Evolutionary conservation across 2,888 invertebrate genomes (phyloP), one percentile per base, ranked within the genome.

Genomic region (Pseudococcus jackbeardsleyi): DNA sequence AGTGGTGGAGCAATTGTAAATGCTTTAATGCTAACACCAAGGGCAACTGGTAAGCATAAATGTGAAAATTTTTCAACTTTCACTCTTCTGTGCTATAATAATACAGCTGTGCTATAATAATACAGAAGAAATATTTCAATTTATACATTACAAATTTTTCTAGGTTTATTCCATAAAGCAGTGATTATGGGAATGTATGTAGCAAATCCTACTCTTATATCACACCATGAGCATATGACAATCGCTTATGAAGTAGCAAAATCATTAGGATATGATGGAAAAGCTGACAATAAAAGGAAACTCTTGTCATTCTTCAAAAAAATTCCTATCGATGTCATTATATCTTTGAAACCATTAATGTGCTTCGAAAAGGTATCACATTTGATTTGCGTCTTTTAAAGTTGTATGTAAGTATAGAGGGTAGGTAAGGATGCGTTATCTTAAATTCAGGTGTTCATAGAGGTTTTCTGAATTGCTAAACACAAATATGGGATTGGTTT

Each of bases 91-190:
- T 9, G 42, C 64, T 22, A 9, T 8, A 64, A n/a, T n/a, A n/a
- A n/a, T n/a, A n/a, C n/a, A n/a, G n/a, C n/a, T n/a, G n/a, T n/a
- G n/a, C n/a, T n/a, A n/a, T n/a, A n/a, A n/a, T n/a, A n/a, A 2
- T 22, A 33, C 11, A 22, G 9, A 22, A 22, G 64, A 64, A 64
- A 22, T 64, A 64, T 11, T 9, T 59, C 12, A 7, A 0, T 6
- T 7, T 6, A 15, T n/a, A 6, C 4, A 7, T 9, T 12, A 64
- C 64, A 5, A n/a, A n/a, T 4, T 5, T n/a, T 59, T 64, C 2
- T 22, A 64, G 64, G 64, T 64, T 64, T 64, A 64, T 64, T 64
- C 11, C 64, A 64, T 64, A 64, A 64, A 22, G 64, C 64, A 22
- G 12, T 64, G 19, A 0, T 64, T 8, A 64, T 64, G 64, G 64